A percentile compares a stretch with the other conserved stretches of the same genome.
phyloP scores from a whole-genome alignment of 2,888 invertebrate genomes.

The Cosmia trapezina region DNA sequence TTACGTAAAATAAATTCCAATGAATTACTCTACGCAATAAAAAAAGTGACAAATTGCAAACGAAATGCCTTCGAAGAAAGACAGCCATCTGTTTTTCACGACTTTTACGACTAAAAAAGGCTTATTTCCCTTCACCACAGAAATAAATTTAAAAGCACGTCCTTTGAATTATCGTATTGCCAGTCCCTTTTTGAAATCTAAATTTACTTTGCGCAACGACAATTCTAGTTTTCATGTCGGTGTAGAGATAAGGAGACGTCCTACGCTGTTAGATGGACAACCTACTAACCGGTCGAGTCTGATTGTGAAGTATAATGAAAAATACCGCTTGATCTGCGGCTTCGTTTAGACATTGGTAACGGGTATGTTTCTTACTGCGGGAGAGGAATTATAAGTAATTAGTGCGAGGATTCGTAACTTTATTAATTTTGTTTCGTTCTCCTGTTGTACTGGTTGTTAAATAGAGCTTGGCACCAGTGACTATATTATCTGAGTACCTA shows the following conservation, averaged over 20 bases:
- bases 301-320: slow-evolving; percentile 77
- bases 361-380: slow-evolving; percentile 45
- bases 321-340: slow-evolving; percentile 68
- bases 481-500: background rate
- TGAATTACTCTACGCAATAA: slow-evolving; percentile 51
- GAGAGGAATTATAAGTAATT: slow-evolving; percentile 43
- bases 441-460: background rate
- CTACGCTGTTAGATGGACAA: slow-evolving; percentile 68
- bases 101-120: slow-evolving; percentile 44
- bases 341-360: slow-evolving; percentile 54
- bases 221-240: slow-evolving; percentile 67
- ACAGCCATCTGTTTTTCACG: slow-evolving; percentile 21
- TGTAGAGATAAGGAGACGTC: slow-evolving; percentile 70
- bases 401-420: slow-evolving; percentile 11
- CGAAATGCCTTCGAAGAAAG: slow-evolving; percentile 25
- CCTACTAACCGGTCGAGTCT: slow-evolving; percentile 62
- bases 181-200: slow-evolving; percentile 61
- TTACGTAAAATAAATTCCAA: slow-evolving; percentile 28
- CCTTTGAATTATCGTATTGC: slow-evolving; percentile 51
- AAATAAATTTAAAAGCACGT: slow-evolving; percentile 51
- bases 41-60: slow-evolving; percentile 44
- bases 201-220: slow-evolving; percentile 62
- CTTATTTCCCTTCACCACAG: slow-evolving; percentile 12
- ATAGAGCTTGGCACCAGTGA: background rate
- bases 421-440: background rate